Evolutionary conservation across 2,797 vertebrate species (phyloP).

Genomic region (Acanthurus leucopareius): DNA sequence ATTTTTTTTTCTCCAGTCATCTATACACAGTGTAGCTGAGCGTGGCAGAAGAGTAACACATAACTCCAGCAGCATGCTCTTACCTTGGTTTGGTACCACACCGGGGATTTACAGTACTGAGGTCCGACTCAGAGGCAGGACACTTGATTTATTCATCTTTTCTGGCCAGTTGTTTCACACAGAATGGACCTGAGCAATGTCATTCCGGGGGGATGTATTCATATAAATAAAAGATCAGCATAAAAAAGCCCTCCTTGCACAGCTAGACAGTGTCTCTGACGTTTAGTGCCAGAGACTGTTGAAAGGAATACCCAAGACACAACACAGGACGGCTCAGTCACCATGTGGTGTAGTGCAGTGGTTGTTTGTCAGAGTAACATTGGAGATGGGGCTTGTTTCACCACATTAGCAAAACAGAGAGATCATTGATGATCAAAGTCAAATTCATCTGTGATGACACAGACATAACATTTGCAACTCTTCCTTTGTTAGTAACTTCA

Average conservation of each 20-base stretch:
- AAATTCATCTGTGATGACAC: neutral
- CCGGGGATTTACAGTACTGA: constrained; percentile 35
- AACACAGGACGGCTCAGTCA: constrained; percentile 10
- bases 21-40: neutral
- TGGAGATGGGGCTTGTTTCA: neutral
- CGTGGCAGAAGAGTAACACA: constrained; percentile 6
- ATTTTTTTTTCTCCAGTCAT: neutral
- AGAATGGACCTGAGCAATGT: constrained; percentile 25
- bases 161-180: constrained; percentile 42
- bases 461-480: neutral
- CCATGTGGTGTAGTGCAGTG: neutral
- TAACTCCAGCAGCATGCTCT: constrained; percentile 17
- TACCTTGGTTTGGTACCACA: constrained; percentile 41
- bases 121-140: constrained; percentile 20
- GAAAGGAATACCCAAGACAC: constrained; percentile 18
- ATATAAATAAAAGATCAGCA: constrained; percentile 65
- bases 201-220: constrained; percentile 43
- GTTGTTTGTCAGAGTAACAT: neutral
- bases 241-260: constrained; percentile 10
- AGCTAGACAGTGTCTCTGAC: neutral
- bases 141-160: constrained; percentile 43
- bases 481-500: no score
- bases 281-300: constrained; percentile 2
- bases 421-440: neutral
- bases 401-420: neutral